Conservation (phyloP, 2,113 vertebrate species). For the Patagioenas fasciata region DNA sequence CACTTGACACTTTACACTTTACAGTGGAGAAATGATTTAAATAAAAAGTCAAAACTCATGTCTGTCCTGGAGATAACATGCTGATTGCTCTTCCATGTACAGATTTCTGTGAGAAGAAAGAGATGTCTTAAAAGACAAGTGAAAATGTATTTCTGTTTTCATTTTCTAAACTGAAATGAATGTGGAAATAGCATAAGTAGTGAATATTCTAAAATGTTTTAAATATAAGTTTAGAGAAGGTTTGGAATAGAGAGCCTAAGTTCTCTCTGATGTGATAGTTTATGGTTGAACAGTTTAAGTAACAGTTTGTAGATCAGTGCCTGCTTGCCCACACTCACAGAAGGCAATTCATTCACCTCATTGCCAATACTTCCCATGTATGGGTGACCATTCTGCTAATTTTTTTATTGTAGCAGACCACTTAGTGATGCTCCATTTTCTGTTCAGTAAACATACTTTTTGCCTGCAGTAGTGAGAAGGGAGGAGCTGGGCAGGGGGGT, state of each 20-base stretch:
- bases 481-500: not conserved
- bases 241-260: not conserved
- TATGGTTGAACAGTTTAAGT: not conserved
- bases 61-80: not conserved
- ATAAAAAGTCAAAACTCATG: not conserved
- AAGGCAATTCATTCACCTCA: not conserved
- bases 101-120: not conserved
- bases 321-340: not conserved
- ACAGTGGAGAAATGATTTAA: not conserved
- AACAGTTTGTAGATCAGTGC: not conserved
- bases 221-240: not conserved
- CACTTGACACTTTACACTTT: not conserved
- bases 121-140: not conserved
- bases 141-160: not conserved
- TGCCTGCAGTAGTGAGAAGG: not conserved
- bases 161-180: not conserved
- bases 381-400: not conserved
- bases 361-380: not conserved
- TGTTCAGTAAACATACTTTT: not conserved
- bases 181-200: not conserved
- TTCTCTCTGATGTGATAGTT: not conserved
- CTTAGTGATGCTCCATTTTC: not conserved
- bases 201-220: not conserved
- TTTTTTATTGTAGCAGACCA: not conserved
- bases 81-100: not conserved